Conservation (phyloP, 37 sponge, comb jelly and placozoan genomes). For the Aplysina aerophoba region DNA sequence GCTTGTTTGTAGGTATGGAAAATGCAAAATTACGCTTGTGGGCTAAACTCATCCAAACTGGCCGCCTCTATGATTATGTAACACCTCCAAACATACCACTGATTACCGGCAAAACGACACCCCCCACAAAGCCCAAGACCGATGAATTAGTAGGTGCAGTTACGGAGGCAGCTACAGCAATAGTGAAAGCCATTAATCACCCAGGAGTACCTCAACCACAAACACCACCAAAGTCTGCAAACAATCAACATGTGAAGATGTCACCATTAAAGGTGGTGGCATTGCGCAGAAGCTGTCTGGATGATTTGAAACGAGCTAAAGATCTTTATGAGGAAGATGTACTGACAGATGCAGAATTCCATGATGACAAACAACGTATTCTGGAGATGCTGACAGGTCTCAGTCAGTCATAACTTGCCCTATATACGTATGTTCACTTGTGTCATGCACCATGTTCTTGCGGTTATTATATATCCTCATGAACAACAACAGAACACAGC, state of each 20-base stretch:
- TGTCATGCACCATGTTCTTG: too few species aligned
- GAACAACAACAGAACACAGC: too few species aligned
- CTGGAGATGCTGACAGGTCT: not conserved
- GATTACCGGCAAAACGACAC: not conserved
- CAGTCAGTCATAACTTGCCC: too few species aligned
- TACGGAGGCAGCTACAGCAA: conserved; percentile 29
- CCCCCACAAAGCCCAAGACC: not conserved
- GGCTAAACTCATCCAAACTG: conserved; percentile 33
- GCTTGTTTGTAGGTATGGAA: conserved; percentile 29
- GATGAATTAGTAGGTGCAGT: conserved; percentile 5
- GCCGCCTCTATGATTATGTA: conserved; percentile 35
- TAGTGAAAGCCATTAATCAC: not conserved
- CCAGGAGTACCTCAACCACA: not conserved
- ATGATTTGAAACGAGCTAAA: conserved; percentile 23
- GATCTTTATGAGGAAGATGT: conserved; percentile 35
- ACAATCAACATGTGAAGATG: not conserved
- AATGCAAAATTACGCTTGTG: conserved; percentile 24
- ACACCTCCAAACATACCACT: conserved; percentile 37
- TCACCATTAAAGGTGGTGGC: conserved; percentile 36
- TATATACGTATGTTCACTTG: too few species aligned
- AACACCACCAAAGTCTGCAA: not conserved
- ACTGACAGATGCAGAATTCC: conserved; percentile 28
- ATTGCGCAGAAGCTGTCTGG: conserved; percentile 32
- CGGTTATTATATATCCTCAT: too few species aligned
- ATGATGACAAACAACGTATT: conserved; percentile 23